A percentile compares a stretch with the other conserved stretches of the same genome.
phyloP scores from a whole-genome alignment of 2,797 vertebrate genomes.

The Artibeus jamaicensis region DNA sequence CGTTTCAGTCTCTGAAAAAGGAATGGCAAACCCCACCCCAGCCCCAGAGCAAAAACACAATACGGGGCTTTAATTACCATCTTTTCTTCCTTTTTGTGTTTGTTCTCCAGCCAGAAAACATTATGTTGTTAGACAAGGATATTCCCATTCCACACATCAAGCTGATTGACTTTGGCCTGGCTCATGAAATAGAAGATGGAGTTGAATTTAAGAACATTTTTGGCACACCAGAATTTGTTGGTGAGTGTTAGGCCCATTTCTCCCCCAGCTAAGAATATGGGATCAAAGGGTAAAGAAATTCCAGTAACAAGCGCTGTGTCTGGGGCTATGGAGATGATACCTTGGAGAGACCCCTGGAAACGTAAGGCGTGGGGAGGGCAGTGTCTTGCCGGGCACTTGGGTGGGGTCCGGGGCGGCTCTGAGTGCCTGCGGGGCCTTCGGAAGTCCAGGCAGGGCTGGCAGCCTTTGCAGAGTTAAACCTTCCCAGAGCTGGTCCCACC shows the following conservation, averaged over 20 bases:
- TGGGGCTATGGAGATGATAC: background rate
- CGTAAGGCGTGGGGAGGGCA: background rate
- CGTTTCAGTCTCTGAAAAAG: slow-evolving; percentile 55
- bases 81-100: slow-evolving; percentile 43
- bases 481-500: background rate
- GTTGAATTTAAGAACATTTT: slow-evolving; percentile 98
- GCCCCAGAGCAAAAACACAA: slow-evolving; percentile 41
- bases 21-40: slow-evolving; percentile 14
- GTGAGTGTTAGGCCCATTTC: slow-evolving; percentile 82
- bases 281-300: background rate
- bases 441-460: background rate
- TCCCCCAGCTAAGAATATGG: background rate
- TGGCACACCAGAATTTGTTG: slow-evolving; percentile 98
- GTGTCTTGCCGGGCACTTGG: background rate
- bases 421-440: background rate
- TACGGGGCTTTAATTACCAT: slow-evolving; percentile 47
- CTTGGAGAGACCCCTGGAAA: background rate
- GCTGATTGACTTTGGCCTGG: slow-evolving; percentile 96
- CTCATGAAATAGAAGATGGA: slow-evolving; percentile 95
- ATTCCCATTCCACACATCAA: slow-evolving; percentile 92
- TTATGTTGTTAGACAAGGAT: slow-evolving; percentile 96
- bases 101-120: slow-evolving; percentile 94
- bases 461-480: background rate
- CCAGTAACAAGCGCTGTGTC: background rate
- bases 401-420: background rate